Evolutionary conservation across 1,140 invertebrate species (phyloP).

Genomic region (Acyrthosiphon pisum): DNA sequence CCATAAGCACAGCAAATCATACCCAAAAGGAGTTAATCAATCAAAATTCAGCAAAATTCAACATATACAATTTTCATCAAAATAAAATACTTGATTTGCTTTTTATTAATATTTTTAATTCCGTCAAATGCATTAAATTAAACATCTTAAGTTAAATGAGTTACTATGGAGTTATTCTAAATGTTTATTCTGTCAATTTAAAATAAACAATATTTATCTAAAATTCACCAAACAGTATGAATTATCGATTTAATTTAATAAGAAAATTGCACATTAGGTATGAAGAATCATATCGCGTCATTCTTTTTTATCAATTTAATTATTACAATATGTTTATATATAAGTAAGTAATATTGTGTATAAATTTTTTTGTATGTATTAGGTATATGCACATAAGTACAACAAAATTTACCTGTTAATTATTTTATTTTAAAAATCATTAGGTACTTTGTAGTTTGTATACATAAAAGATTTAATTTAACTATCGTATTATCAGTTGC

Average conservation of each 20-base stretch:
- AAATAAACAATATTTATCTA: background rate
- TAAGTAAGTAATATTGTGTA: background rate
- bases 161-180: background rate
- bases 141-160: background rate
- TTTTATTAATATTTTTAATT: slow-evolving; percentile 15
- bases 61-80: background rate
- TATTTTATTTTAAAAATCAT: background rate
- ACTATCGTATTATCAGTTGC: too few species aligned
- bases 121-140: background rate
- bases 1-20: too few species aligned
- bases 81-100: background rate
- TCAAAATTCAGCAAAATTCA: too few species aligned
- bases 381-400: too few species aligned
- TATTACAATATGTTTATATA: background rate
- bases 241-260: background rate
- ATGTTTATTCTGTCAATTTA: background rate
- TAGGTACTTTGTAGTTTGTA: background rate
- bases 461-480: background rate
- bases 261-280: background rate
- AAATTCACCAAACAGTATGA: background rate
- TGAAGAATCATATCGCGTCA: background rate
- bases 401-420: background rate
- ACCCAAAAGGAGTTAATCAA: too few species aligned
- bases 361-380: too few species aligned
- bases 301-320: background rate